Percentiles rank a stretch among this genome's conserved stretches.
Conservation (phyloP, 2,888 invertebrate species). For the Torymus texanus region DNA sequence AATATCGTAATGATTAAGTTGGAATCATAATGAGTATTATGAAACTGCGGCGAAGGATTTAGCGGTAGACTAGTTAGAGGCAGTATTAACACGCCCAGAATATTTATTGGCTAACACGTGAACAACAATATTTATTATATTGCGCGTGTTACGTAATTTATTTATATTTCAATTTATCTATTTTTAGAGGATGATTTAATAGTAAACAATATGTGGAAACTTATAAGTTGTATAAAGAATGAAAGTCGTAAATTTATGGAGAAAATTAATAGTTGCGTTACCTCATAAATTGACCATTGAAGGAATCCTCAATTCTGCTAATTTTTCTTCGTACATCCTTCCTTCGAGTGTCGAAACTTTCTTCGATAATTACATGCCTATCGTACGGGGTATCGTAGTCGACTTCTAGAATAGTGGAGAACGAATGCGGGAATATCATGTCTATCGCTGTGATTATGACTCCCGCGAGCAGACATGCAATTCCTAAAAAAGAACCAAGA, state of each 20-base stretch:
- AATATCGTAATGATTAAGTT: no score
- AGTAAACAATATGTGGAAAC: neutral
- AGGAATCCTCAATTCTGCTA: slow-evolving; percentile 69
- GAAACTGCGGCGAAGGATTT: no score
- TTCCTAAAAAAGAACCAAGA: slow-evolving; percentile 77
- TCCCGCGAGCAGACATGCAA: slow-evolving; percentile 86
- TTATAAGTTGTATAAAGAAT: neutral
- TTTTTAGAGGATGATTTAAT: no score
- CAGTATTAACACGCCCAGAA: no score
- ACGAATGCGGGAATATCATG: slow-evolving; percentile 91
- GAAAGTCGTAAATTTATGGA: neutral
- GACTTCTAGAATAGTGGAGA: slow-evolving; percentile 92
- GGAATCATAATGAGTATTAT: no score
- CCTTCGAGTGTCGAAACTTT: slow-evolving; percentile 82
- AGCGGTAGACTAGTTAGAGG: no score
- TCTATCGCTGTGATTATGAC: slow-evolving; percentile 88
- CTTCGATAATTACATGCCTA: slow-evolving; percentile 92
- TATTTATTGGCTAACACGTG: no score
- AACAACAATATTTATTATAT: no score
- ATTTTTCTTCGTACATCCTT: slow-evolving; percentile 68
- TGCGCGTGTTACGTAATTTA: no score
- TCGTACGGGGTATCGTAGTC: slow-evolving; percentile 97
- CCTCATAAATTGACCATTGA: slow-evolving; percentile 71
- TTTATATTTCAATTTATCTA: no score
- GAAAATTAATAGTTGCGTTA: slow-evolving; percentile 47